Percentiles rank a stretch among this genome's conserved stretches.
phyloP scores from a whole-genome alignment of 92 coral and sea anemone genomes.

The Epizoanthus ramosus region DNA sequence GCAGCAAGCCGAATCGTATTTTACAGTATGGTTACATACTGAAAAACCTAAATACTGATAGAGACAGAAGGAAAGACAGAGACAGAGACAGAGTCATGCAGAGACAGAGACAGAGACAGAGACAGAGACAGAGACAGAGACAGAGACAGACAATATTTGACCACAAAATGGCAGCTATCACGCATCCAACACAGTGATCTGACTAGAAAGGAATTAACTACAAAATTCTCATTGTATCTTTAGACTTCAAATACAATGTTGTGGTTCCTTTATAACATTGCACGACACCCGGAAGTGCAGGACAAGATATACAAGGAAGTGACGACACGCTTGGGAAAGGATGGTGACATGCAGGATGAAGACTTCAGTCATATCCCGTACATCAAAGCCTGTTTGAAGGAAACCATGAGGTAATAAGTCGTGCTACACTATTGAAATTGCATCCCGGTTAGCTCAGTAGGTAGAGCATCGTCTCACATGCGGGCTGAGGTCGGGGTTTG shows the following conservation, averaged over 20 bases:
- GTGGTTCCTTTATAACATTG: slow-evolving; percentile 70
- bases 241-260: slow-evolving; percentile 63
- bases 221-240: background rate
- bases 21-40: too few relatives aligned
- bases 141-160: too few relatives aligned
- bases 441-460: too few relatives aligned
- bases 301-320: slow-evolving; percentile 66
- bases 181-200: background rate
- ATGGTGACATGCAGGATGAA: slow-evolving; percentile 55
- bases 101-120: too few relatives aligned
- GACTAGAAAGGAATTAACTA: background rate
- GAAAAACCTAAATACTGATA: too few relatives aligned
- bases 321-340: slow-evolving; percentile 47
- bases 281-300: slow-evolving; percentile 65
- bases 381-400: slow-evolving; percentile 71
- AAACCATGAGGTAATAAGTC: slow-evolving; percentile 63
- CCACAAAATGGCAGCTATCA: too few relatives aligned
- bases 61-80: too few relatives aligned
- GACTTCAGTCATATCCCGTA: slow-evolving; percentile 59
- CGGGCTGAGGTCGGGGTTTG: too few relatives aligned
- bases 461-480: too few relatives aligned
- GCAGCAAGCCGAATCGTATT: too few relatives aligned
- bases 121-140: too few relatives aligned
- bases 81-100: too few relatives aligned
- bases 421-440: background rate